Evolutionary conservation across 2,888 invertebrate species (phyloP), one percentile per base, ranked within the genome.

Genomic region (Scaptodrosophila latifasciaeformis): DNA sequence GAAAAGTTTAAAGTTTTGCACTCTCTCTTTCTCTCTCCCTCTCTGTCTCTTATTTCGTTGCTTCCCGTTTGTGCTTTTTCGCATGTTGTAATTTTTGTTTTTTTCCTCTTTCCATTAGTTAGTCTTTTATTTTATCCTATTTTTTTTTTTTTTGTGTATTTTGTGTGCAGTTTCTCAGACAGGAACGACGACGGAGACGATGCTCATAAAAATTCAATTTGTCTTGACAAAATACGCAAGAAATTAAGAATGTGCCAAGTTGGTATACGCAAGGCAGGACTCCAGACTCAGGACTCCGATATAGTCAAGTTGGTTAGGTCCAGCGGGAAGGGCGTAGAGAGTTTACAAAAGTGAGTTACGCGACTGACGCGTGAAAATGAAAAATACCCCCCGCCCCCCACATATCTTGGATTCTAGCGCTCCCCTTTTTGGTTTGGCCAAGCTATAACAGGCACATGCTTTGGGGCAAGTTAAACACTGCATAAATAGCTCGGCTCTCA

Each of bases 181-280:
- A 49, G 42, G 44, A 43, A 37, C 35, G 37, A 39, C 49, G 43
- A 49, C 54, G 54, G 30, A 45, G 65, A 62, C 52, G 62, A 49
- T 62, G 78, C 75, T 75, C 75, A 75, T 75, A 75, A 75, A 75
- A 75, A 75, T 75, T 75, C 75, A 75, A 75, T 75, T 75, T 75
- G 75, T 75, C 75, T 80, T 75, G 80, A 80, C 81, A 75, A 75
- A 75, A 75, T 75, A 75, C 75, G 75, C 75, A 77, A 78, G 78
- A 80, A 80, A 75, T 75, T 75, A 75, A 75, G 75, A 80, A 75
- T 75, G 75, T 80, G 81, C 81, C 81, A 79, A 77, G 77, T 69
- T 58, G 71, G 67, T n/a, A n/a, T n/a, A n/a, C n/a, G n/a, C n/a
- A n/a, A n/a, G n/a, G n/a, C n/a, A n/a, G n/a, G n/a, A n/a, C n/a